Percentiles rank a stretch among this genome's conserved stretches.
Conservation (phyloP, 2,797 vertebrate genomes). For the Ctenopoma kingsleyae region DNA sequence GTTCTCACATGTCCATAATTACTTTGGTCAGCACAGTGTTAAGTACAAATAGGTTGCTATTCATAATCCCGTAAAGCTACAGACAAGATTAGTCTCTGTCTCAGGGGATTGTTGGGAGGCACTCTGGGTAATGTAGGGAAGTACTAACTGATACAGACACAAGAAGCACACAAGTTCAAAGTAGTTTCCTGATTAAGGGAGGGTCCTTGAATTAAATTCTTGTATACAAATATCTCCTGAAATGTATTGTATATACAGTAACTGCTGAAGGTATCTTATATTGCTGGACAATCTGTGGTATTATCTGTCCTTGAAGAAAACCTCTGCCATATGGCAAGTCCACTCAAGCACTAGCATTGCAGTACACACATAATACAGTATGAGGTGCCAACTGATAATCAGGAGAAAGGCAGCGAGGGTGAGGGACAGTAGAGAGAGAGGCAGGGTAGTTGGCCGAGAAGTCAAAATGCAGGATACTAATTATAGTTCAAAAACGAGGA, state of each 20-base stretch:
- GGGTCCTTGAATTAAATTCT: too few species aligned
- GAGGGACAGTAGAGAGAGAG: background rate
- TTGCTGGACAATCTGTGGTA: background rate
- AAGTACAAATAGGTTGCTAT: too few species aligned
- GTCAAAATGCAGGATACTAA: conserved; percentile 11
- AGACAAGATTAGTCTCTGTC: too few species aligned
- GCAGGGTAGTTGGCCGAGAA: conserved; percentile 5
- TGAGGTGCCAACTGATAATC: conserved; percentile 5
- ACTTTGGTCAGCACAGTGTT: too few species aligned
- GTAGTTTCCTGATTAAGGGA: too few species aligned
- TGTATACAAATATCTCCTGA: background rate
- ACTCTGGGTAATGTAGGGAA: too few species aligned
- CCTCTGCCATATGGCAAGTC: background rate
- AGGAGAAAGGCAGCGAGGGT: background rate
- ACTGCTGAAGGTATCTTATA: background rate
- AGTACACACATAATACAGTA: background rate
- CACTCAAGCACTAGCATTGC: background rate
- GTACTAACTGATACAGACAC: too few species aligned
- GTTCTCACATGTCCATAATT: too few species aligned
- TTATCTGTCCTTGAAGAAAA: background rate
- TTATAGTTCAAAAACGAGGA: conserved; percentile 8
- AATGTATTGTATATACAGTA: background rate
- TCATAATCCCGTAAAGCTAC: too few species aligned
- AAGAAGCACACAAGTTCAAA: too few species aligned
- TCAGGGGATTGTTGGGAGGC: too few species aligned